phyloP scores from a whole-genome alignment of 2,797 vertebrate genomes.

The Schizopygopsis malacanthus region DNA sequence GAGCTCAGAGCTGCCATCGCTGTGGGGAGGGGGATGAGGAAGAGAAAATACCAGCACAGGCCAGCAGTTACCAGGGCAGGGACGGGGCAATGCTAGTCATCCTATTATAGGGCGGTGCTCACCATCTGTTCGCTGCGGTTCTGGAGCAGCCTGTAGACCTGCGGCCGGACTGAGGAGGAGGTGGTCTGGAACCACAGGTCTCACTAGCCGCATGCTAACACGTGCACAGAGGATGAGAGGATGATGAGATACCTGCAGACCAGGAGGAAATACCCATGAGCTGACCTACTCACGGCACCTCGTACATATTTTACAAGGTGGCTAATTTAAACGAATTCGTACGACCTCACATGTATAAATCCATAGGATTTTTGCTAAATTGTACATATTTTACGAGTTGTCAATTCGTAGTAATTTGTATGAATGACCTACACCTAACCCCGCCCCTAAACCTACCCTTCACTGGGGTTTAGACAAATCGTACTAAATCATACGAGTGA shows the following conservation, averaged over 20 bases:
- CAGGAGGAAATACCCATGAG: constrained; percentile 6
- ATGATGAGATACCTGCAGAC: constrained; percentile 13
- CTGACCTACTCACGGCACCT: background rate
- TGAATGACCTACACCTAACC: no score
- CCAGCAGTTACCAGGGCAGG: constrained; percentile 80
- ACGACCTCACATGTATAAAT: no score
- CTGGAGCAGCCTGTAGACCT: constrained; percentile 70
- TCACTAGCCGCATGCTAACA: constrained; percentile 50
- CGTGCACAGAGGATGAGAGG: constrained; percentile 7
- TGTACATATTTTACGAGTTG: no score
- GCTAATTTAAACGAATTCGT: no score
- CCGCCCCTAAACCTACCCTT: no score
- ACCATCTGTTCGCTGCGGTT: constrained; percentile 75
- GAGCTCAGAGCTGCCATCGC: constrained; percentile 66
- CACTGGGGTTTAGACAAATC: no score
- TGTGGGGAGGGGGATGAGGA: constrained; percentile 61
- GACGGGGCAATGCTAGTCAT: constrained; percentile 77
- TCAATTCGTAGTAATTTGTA: no score
- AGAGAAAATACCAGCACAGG: constrained; percentile 78
- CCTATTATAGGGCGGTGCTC: constrained; percentile 74
- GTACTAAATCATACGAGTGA: no score
- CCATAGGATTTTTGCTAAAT: no score
- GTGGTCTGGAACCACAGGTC: constrained; percentile 69
- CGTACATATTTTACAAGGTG: no score
- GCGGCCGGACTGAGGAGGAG: constrained; percentile 24